Evolutionary conservation across 1,140 invertebrate genomes (phyloP).

Genomic region (Scylla paramamosain): DNA sequence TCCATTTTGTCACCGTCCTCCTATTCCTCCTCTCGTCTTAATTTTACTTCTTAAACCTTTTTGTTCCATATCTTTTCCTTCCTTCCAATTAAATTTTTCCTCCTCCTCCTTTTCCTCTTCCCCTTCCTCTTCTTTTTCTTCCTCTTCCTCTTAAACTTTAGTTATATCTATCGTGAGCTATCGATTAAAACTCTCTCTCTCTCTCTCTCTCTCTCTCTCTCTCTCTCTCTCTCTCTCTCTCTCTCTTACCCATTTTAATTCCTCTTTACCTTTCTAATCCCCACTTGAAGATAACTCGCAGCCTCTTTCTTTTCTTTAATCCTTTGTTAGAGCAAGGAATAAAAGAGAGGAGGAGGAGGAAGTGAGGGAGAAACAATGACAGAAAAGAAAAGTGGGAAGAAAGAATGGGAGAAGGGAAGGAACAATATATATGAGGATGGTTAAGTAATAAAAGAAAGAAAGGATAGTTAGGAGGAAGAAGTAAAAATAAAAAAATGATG

Average conservation of each 20-base stretch:
- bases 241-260: no score
- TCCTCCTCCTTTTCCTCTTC: neutral
- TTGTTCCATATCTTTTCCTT: neutral
- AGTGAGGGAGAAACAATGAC: slow-evolving; percentile 33
- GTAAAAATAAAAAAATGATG: neutral
- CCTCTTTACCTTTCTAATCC: neutral
- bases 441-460: neutral
- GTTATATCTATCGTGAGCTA: neutral
- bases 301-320: slow-evolving; percentile 1
- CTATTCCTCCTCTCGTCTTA: neutral
- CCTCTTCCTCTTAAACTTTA: neutral
- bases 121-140: neutral
- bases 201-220: no score
- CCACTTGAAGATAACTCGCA: neutral
- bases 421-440: neutral
- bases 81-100: neutral
- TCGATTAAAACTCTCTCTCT: no score
- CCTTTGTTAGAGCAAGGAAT: neutral
- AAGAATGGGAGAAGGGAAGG: neutral
- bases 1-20: neutral
- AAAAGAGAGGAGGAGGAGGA: neutral
- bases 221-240: no score
- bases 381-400: neutral
- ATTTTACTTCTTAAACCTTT: neutral
- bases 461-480: neutral